Base-by-base conservation (phyloP, 2,113 vertebrate genomes). In the Eurypyga helias region DNA sequence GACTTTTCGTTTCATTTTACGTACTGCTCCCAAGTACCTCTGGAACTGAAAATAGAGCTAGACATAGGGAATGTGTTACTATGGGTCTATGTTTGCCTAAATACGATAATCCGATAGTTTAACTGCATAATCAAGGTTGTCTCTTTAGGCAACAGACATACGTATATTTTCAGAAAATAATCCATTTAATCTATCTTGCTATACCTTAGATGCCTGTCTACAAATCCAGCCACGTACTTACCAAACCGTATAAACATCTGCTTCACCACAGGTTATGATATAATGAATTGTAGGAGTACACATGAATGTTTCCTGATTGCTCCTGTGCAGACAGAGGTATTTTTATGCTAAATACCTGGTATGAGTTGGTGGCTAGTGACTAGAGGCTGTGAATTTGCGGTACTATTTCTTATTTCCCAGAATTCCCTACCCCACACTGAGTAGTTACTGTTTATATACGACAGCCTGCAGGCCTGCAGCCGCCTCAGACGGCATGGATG, bases 391-490 rank as follows among this genome's bases (percentile, higher is more conserved):
- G 71, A 49, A 49, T 94, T 58, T 48, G 38, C 60, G 19, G 45
- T 21, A 57, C n/a, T 48, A 24, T 52, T 64, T 52, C 43, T 73
- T 46, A 20, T 65, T 79, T 52, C 58, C 21, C 16, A 4, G 34
- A 45, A 69, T 46, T 83, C 10, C 51, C 49, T 75, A 52, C 25
- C 16, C 57, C 16, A 52, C 18, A 34, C 29, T 33, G 43, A 51
- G 25, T n/a, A 70, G 38, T 41, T 65, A n/a, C 34, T 38, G 36
- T 48, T 62, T 28, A 51, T 43, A 43, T 24, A 36, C 15, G 11
- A 64, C 24, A 70, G 26, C 29, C 33, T 75, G 24, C 0, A 1
- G 41, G 25, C 43, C 33, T 62, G 20, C 0, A 0, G 24, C 17
- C 43, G 34, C 36, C 17, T 64, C 58, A 28, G 46, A 46, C 16